Base-by-base conservation (phyloP, 2,113 vertebrate genomes). In the Phocoena phocoena region DNA sequence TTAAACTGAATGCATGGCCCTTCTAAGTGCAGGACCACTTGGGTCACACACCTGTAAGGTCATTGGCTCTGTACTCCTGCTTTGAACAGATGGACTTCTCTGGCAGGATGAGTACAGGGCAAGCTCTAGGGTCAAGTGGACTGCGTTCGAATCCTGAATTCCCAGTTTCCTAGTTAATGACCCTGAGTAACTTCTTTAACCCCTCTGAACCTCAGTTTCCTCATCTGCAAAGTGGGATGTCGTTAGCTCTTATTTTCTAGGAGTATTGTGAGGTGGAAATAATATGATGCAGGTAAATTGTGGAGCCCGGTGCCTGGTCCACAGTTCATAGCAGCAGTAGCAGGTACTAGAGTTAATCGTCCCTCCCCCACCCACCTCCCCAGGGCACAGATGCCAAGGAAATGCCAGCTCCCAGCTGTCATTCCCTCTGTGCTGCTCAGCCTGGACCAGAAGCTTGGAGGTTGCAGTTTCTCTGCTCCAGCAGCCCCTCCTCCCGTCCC, bases 31-130 rank as follows among this genome's bases (percentile, higher is more conserved):
- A 0, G 17, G 41, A 28, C 13, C 8, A 7, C 33, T 11, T 3
- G 31, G 38, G 50, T 17, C 6, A 7, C 15, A 3, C 0, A 0
- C 5, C 14, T 15, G 11, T 17, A 21, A 25, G 10, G 31, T 23
- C 10, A 1, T 53, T 28, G 80, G 21, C 33, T 5, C 50, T 68
- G 3, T 38, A 47, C 5, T 33, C 14, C 23, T 15, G 31, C 50
- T 76, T 80, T 4, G 21, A 5, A 26, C 47, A 63, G 62, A 55
- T 2, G 20, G 26, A 26, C 13, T 31, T 93, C 50, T 68, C 58
- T 50, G 25, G 21, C 26, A 10, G 38, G 74, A 68, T 26, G 33
- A 17, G 47, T 23, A 31, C 36, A 77, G 38, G 12, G 41, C 23
- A 80, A 70, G 33, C 36, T 58, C 50, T 36, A 47, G 65, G 33